Evolutionary conservation across 2,113 vertebrate genomes (phyloP).

Genomic region (Platysternon megacephalum): DNA sequence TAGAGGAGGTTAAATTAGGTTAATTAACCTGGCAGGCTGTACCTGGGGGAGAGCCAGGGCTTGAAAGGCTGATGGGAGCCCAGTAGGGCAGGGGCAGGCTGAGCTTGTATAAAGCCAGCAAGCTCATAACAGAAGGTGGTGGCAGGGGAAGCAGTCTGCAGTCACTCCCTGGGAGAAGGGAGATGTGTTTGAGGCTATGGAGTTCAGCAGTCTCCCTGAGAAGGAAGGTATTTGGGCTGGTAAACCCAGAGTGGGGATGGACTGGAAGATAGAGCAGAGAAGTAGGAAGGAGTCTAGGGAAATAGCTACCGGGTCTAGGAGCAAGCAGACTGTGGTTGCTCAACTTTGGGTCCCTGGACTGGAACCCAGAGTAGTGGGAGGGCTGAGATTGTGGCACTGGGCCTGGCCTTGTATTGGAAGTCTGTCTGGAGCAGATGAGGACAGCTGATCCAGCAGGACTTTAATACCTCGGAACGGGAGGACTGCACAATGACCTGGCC

Average conservation of each 20-base stretch:
- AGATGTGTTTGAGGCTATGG: too few species aligned
- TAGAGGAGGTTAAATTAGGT: background rate
- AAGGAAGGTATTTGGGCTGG: background rate
- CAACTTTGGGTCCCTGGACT: background rate
- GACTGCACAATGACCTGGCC: background rate
- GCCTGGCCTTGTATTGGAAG: background rate
- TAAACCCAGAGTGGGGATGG: background rate
- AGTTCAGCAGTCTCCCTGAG: too few species aligned
- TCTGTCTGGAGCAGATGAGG: background rate
- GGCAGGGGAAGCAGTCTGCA: background rate
- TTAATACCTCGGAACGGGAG: background rate
- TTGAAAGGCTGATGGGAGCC: background rate
- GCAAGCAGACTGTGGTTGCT: background rate
- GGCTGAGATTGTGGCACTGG: background rate
- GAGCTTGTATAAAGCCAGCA: background rate
- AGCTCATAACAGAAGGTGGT: background rate
- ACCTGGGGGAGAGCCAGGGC: background rate
- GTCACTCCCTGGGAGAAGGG: background rate
- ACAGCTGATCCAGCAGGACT: background rate
- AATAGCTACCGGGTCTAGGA: background rate
- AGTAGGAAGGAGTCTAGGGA: background rate
- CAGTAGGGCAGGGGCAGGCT: background rate
- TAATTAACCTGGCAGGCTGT: background rate
- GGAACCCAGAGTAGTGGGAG: background rate
- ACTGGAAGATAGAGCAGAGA: background rate